A percentile compares a stretch with the other conserved stretches of the same genome.
Evolutionary conservation across 2,888 invertebrate genomes (phyloP).

Genomic region (Helicoverpa assulta): DNA sequence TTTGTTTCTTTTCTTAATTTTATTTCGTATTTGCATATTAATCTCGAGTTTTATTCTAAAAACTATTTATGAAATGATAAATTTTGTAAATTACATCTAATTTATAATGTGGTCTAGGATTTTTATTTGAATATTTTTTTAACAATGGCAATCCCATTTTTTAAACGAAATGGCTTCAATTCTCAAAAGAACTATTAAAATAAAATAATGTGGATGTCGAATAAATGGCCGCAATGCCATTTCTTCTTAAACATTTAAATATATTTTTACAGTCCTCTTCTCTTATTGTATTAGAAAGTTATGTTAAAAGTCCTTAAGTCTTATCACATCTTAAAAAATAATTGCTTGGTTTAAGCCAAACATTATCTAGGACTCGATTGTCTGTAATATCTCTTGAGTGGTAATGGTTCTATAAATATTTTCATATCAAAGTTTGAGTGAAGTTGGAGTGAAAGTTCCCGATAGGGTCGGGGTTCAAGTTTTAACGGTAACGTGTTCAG

Average conservation of each 20-base stretch:
- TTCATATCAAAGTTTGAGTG: conserved; percentile 57
- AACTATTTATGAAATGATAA: conserved; percentile 30
- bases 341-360: conserved; percentile 55
- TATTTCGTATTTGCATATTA: conserved; percentile 48
- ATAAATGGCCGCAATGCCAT: conserved; percentile 38
- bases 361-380: conserved; percentile 59
- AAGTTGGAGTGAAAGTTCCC: conserved; percentile 63
- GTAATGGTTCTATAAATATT: conserved; percentile 66
- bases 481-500: conserved; percentile 63
- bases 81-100: conserved; percentile 46
- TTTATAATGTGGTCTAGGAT: conserved; percentile 31
- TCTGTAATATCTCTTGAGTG: conserved; percentile 58
- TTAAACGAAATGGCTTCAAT: conserved; percentile 4
- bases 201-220: conserved; percentile 26
- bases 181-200: conserved; percentile 36
- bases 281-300: conserved; percentile 35
- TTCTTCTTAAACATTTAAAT: conserved; percentile 31
- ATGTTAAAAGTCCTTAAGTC: conserved; percentile 44
- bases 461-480: conserved; percentile 60
- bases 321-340: conserved; percentile 62
- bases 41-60: conserved; percentile 31
- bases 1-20: conserved; percentile 46
- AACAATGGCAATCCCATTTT: conserved; percentile 19
- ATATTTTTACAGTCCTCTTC: conserved; percentile 29
- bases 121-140: conserved; percentile 22